Evolutionary conservation across 2,797 vertebrate species (phyloP), one percentile per base, ranked within the genome.

Genomic region (Acestrorhynchus altus): DNA sequence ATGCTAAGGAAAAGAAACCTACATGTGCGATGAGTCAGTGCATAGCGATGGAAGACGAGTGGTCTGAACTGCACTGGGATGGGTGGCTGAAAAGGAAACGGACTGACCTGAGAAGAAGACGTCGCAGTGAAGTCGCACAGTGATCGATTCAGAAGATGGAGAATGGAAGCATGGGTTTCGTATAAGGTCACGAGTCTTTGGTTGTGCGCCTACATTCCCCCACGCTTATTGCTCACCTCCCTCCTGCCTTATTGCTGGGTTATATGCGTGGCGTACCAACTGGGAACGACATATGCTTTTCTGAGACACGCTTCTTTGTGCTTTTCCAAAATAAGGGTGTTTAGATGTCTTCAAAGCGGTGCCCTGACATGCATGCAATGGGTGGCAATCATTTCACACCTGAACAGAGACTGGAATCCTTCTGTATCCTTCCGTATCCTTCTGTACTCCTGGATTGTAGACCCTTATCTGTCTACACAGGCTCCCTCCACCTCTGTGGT

Each of bases 171-270:
- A 81, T 73, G 63, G 68, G 68, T 84, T 54, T 6, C 28, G 22
- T n/a, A n/a, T 12, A 18, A 76, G 71, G 66, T 42, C 22, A 20
- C 26, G 22, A 70, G 39, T 83, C 81, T 77, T 86, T 90, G 84
- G 82, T 71, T 80, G 78, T 49, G 63, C 16, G 65, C 57, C 52
- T 63, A 71, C 42, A 60, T 78, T 77, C 49, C 56, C 56, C 18
- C 9, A 66, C 35, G 54, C 52, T 57, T 74, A 74, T 82, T 84
- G 74, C 81, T 71, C 73, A 72, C 68, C 78, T 78, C 52, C 31
- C 44, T 67, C 65, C 31, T 4, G 26, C 39, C 47, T 82, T 84
- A 76, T 87, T 90, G 86, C 85, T 81, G 44, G 74, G 12, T 22
- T 22, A 40, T 20, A n/a, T 46, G 72, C 26, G 5, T 10, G 46